These are phyloP conservation scores for Abscondita cerata DNA, from an alignment of 2,888 invertebrate species.

Conservation along the genomic window DNA sequence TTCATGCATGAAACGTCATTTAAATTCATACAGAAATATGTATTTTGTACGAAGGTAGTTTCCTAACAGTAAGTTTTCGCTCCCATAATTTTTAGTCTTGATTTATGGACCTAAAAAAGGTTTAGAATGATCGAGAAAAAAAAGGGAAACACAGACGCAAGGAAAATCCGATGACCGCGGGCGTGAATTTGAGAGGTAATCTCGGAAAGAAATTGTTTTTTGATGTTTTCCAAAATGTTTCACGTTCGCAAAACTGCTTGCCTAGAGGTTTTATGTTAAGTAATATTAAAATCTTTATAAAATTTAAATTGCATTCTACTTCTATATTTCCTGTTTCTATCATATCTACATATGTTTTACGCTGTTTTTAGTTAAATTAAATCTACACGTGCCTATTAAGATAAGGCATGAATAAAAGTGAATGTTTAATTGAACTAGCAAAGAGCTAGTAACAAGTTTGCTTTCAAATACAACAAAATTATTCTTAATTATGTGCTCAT, in stretches of 20 bases:
- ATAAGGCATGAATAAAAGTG: too few relatives aligned
- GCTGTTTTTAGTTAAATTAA: too few relatives aligned
- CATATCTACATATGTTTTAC: too few relatives aligned
- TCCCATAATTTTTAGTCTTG: slow-evolving; percentile 43
- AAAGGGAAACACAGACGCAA: slow-evolving; percentile 37
- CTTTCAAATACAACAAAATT: too few relatives aligned
- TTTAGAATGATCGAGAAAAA: slow-evolving; percentile 41
- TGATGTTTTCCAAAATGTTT: slow-evolving; percentile 39
- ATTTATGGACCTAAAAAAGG: slow-evolving; percentile 32
- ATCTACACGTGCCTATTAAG: too few relatives aligned
- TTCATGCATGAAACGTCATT: slow-evolving; percentile 24
- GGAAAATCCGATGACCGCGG: slow-evolving; percentile 43
- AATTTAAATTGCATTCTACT: too few relatives aligned
- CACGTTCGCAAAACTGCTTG: slow-evolving; percentile 23
- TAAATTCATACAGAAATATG: slow-evolving; percentile 12
- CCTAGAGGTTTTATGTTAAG: slow-evolving; percentile 26
- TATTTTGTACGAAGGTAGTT: slow-evolving; percentile 6
- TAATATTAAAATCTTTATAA: slow-evolving; percentile 19
- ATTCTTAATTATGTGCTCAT: too few relatives aligned
- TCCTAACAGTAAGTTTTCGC: slow-evolving; percentile 1
- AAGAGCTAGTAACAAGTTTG: too few relatives aligned
- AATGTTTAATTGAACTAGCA: too few relatives aligned
- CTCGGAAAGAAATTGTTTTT: slow-evolving; percentile 46
- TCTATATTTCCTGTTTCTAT: too few relatives aligned
- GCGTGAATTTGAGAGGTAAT: slow-evolving; percentile 49